Evolutionary conservation across 2,888 invertebrate genomes (phyloP), one percentile per base, ranked within the genome.

Genomic region (Neoitamus cyanurus): DNA sequence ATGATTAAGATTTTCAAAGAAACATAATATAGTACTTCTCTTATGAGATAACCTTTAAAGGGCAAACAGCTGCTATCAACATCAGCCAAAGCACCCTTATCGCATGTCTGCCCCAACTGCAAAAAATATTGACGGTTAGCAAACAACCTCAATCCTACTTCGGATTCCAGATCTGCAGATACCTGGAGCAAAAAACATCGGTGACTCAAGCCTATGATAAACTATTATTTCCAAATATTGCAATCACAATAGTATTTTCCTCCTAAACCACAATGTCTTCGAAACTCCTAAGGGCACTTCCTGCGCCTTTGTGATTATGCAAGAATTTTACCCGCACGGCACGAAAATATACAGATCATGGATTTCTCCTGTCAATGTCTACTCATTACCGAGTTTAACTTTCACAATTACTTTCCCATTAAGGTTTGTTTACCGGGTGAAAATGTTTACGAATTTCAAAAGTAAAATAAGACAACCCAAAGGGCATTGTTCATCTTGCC

Each of bases 341-440:
- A 58, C 3, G 25, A 58, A 58, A 58, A 58, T 25, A 58, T 58
- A 58, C 58, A 25, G 58, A 58, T 58, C 58, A 58, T 58, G 58
- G 11, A 58, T 58, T 58, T 58, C 58, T 58, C 58, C 58, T 58
- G 25, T 25, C 58, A 58, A 58, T 58, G 58, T 58, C 58, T 58
- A 25, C 58, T 58, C 58, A 58, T 58, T 58, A 58, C 58, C 15
- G 25, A 58, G 20, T 58, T 58, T 58, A 58, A 58, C 58, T 58
- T 58, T 58, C 58, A 58, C 58, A 58, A 58, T 58, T 58, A 58
- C 58, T 58, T 58, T 58, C 58, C 58, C 58, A 58, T 58, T 58
- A 58, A 58, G 58, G 25, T 58, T 58, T 58, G 58, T 58, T 58
- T 58, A 58, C 58, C 58, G 58, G 25, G 58, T 58, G 58, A 58